phyloP scores from a whole-genome alignment of 2,797 vertebrate species.

The Microcaecilia unicolor region DNA sequence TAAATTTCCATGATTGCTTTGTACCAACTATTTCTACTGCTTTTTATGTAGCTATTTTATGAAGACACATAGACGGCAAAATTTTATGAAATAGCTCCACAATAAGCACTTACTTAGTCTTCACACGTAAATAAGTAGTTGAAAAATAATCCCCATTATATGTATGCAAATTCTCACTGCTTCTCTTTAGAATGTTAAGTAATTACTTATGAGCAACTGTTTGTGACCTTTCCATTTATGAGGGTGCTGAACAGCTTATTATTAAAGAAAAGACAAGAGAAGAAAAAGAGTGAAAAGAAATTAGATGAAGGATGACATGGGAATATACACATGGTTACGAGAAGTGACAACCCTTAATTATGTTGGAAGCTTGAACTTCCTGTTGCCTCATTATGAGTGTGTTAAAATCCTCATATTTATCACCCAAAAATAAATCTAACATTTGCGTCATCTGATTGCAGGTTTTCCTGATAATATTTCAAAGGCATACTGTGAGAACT shows the following conservation, averaged over 20 bases:
- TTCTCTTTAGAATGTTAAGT: no score
- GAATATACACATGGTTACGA: slow-evolving; percentile 6
- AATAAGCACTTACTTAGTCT: no score
- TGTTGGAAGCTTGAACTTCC: slow-evolving; percentile 15
- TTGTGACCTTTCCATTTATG: slow-evolving; percentile 9
- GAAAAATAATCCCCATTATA: no score
- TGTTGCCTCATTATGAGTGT: no score
- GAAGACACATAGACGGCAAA: no score
- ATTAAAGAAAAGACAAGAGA: slow-evolving; percentile 13
- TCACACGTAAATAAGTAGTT: no score
- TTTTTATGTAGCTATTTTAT: no score
- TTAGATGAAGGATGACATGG: not conserved
- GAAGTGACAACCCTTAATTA: slow-evolving; percentile 8
- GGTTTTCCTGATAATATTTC: not conserved
- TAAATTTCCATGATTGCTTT: no score
- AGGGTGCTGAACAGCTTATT: slow-evolving; percentile 8
- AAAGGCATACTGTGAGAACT: no score
- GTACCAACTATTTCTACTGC: no score
- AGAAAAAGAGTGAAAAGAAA: slow-evolving; percentile 9
- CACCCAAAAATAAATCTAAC: slow-evolving; percentile 5
- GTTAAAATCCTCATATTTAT: slow-evolving; percentile 1
- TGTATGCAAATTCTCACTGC: no score
- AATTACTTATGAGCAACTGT: not conserved
- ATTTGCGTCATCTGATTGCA: not conserved
- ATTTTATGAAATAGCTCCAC: no score